Conservation (phyloP, 2,113 vertebrate genomes). For the Cephalopholis sonnerati region DNA sequence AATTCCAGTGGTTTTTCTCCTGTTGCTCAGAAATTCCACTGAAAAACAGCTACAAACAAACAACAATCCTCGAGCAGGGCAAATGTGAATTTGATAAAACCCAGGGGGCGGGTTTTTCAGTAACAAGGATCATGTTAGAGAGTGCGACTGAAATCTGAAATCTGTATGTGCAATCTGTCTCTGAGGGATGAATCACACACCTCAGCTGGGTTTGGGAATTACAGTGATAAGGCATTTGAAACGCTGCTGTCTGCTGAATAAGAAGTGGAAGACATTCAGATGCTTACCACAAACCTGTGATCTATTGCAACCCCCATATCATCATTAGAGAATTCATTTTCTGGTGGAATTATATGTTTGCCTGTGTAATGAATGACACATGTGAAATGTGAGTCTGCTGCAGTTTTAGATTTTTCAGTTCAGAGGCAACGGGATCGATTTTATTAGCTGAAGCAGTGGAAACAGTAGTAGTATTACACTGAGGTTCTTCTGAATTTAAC, state of each 20-base stretch:
- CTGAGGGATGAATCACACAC: conserved; percentile 62
- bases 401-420: neutral
- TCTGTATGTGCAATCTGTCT: conserved; percentile 60
- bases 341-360: neutral
- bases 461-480: neutral
- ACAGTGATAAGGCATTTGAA: conserved; percentile 61
- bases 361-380: conserved; percentile 15
- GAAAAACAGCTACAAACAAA: conserved; percentile 31
- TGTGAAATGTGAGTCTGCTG: neutral
- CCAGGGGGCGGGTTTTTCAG: conserved; percentile 40
- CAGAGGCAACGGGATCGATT: conserved; percentile 17
- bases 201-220: conserved; percentile 60
- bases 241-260: conserved; percentile 45
- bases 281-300: conserved; percentile 38
- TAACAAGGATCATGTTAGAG: conserved; percentile 48
- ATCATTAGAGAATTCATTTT: conserved; percentile 8
- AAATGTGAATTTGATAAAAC: conserved; percentile 47
- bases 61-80: conserved; percentile 24
- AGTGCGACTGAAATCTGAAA: conserved; percentile 46
- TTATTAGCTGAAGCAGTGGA: neutral
- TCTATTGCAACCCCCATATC: conserved; percentile 26
- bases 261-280: conserved; percentile 23
- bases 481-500: conserved; percentile 13
- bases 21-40: conserved; percentile 20
- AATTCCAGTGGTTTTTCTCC: conserved; percentile 9